Base-by-base conservation (phyloP, 2,888 invertebrate genomes). In the Drosophila borealis region DNA sequence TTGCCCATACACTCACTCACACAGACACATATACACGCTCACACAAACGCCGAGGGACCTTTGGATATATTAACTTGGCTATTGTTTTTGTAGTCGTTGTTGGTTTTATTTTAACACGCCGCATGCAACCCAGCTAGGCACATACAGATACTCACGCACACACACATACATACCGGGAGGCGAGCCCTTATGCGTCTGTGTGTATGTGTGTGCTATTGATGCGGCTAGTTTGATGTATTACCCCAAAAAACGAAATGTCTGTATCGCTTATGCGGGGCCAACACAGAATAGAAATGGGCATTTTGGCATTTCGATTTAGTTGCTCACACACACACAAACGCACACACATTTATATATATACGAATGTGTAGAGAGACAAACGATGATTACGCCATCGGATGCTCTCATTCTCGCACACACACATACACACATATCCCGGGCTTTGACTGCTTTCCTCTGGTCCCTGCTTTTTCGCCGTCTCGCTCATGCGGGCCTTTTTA, bases 201-300 rank as follows among this genome's bases (percentile, higher is more conserved):
- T 53, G 33, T 62, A 50, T 82, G 69, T 82, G 72, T 72, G 81
- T 74, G 73, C 81, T 88, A 85, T 88, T 86, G 89, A 89, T 91
- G 90, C 88, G 90, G 91, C 90, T 90, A 91, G 90, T 91, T 89
- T 89, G 91, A 91, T 90, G 90, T 89, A 90, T 90, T 90, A 89
- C 87, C 88, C 88, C 87, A 81, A 81, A 82, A 81, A 81, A 81
- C 84, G 84, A 88, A 89, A 83, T 87, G 86, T 87, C 86, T 86
- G 89, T 89, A 89, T 89, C 86, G 86, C 89, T 87, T 87, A 87
- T 86, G 89, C 89, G 87, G 86, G 89, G 84, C 84, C 81, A 83
- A 71, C 81, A 65, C 75, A 81, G 81, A 86, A 89, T 86, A 89
- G 86, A 89, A 86, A 86, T 86, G 89, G 89, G 86, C 89, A 86